Percentiles rank a stretch among this genome's conserved stretches.
Evolutionary conservation across 2,113 vertebrate species (phyloP).

Genomic region (Lepus timidus): DNA sequence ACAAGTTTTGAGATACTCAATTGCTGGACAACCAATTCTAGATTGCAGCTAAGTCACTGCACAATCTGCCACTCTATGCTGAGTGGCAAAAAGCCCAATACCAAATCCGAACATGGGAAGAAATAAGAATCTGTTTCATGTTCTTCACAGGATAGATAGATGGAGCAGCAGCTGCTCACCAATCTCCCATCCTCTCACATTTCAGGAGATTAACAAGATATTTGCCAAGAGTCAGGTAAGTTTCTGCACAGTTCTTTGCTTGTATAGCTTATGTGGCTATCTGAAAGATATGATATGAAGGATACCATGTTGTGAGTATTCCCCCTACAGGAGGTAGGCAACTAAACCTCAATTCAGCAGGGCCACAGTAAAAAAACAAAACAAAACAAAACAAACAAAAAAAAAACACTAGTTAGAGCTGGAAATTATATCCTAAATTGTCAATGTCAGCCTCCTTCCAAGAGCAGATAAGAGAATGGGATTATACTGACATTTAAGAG

Average conservation of each 20-base stretch:
- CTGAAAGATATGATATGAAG: background rate
- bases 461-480: background rate
- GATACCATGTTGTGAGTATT: background rate
- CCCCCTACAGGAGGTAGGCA: background rate
- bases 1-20: too few species aligned
- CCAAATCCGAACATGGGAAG: background rate
- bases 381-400: too few species aligned
- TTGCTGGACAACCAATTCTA: background rate
- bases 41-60: background rate
- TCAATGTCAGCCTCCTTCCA: background rate
- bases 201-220: background rate
- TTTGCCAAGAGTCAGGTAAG: background rate
- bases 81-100: background rate
- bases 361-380: background rate
- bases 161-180: background rate
- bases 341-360: background rate
- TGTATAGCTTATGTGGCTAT: background rate
- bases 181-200: background rate
- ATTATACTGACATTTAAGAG: background rate
- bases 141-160: background rate
- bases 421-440: background rate
- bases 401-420: background rate
- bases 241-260: background rate
- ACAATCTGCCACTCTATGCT: background rate
- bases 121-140: background rate